These are phyloP conservation scores for Avahi laniger DNA, from an alignment of 2,797 vertebrate species.

Conservation along the genomic window DNA sequence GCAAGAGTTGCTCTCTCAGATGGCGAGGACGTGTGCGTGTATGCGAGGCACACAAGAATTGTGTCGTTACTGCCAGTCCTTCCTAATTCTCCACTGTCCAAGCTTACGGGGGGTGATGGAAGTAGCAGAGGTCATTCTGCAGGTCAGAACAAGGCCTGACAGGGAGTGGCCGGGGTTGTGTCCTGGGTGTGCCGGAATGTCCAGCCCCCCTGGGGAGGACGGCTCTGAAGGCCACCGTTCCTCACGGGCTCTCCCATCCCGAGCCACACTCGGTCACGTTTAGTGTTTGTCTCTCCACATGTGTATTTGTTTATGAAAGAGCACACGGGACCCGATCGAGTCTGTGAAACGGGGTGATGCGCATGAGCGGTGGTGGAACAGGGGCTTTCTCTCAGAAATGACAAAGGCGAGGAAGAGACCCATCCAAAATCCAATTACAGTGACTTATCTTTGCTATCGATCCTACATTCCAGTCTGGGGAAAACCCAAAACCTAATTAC, in stretches of 20 bases:
- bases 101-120: accelerated
- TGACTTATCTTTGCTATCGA: background rate
- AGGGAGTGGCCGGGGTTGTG: accelerated
- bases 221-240: accelerated
- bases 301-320: background rate
- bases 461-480: background rate
- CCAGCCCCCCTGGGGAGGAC: accelerated
- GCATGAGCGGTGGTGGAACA: accelerated
- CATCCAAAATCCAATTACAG: background rate
- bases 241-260: accelerated
- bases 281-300: accelerated
- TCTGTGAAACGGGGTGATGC: background rate
- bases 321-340: accelerated
- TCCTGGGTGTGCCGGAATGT: accelerated
- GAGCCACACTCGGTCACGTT: accelerated
- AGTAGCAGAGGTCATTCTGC: accelerated
- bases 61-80: accelerated
- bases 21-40: accelerated
- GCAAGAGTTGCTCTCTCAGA: accelerated
- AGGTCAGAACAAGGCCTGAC: accelerated
- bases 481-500: background rate
- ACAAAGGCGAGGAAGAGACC: accelerated
- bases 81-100: accelerated
- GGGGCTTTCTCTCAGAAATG: background rate
- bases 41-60: accelerated